These are phyloP conservation scores for Coracopsis vasa DNA, from an alignment of 2,113 vertebrate species.

Conservation along the genomic window DNA sequence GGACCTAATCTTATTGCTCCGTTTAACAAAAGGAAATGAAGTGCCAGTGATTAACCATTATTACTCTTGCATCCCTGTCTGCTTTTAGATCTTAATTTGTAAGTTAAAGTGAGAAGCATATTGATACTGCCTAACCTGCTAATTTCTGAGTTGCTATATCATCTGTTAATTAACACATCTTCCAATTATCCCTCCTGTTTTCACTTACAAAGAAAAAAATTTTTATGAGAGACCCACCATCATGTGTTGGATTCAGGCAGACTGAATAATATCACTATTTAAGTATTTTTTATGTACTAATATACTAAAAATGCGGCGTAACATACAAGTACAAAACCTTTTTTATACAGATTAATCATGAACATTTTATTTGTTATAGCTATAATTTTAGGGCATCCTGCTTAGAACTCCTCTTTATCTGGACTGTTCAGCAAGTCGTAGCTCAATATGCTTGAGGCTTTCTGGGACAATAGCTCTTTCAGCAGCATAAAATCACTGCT, in stretches of 20 bases:
- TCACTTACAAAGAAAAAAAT: not conserved
- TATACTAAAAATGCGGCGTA: not conserved
- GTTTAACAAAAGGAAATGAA: not conserved
- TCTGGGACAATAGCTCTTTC: slow-evolving; percentile 70
- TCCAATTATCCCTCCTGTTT: not conserved
- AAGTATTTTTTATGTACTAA: not conserved
- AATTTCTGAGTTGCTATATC: not conserved
- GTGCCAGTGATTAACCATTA: not conserved
- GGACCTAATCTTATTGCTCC: not conserved
- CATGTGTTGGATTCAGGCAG: not conserved
- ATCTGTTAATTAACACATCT: slow-evolving; percentile 4
- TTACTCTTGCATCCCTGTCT: not conserved
- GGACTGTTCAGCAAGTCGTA: not conserved
- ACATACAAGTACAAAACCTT: not conserved
- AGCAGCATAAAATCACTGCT: slow-evolving; percentile 56
- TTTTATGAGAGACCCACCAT: not conserved
- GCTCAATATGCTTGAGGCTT: slow-evolving; percentile 56
- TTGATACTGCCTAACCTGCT: not conserved
- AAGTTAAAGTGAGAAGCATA: not conserved
- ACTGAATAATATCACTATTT: not conserved
- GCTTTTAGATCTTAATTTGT: not conserved
- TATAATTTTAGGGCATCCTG: slow-evolving; percentile 36
- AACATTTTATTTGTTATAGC: slow-evolving; percentile 6
- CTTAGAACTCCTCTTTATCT: slow-evolving; percentile 41
- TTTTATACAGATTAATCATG: not conserved